Base-by-base conservation (phyloP, 2,797 vertebrate species). In the Lepilemur ruficaudatus region DNA sequence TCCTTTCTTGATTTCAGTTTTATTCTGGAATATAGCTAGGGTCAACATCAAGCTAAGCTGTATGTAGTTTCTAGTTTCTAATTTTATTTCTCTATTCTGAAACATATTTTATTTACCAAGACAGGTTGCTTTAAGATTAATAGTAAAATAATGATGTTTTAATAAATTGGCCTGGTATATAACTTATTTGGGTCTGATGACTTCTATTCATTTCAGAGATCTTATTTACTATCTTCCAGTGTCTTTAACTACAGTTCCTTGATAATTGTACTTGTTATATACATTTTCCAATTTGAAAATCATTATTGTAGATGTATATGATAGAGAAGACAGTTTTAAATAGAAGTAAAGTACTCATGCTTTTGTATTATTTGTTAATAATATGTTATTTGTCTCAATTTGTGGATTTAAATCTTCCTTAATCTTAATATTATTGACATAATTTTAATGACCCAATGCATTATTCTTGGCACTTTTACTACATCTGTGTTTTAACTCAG, bases 21-120 rank as follows among this genome's bases (percentile, higher is more conserved):
- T 63, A 46, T 43, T 94, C 30, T 12, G 78, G 30, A 95, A 91
- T 57, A 79, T 50, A 32, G 35, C 65, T 48, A 79, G 20, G 20
- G 23, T 43, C 61, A 73, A 87, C 2, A 55, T 69, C 18, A 69
- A 88, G 17, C 22, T 83, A 55, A 87, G 35, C 9, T 69, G 69
- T 41, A 52, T 50, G 9, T 35, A 72, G 8, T 43, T 92, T 94
- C 23, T 63, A 28, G 41, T 89, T 93, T 89, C 23, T 70, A 93
- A 65, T 18, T 80, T 79, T 28, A 57, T 94, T 93, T 86, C 43
- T 88, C 30, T 72, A 22, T 90, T 93, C 93, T 91, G 38, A 95
- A 94, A 73, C 10, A 43, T 52, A 38, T 70, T 18, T 52, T 18
- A 75, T 32, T 15, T 69, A 73, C 5, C 41, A 4, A 30, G 28